A percentile compares a stretch with the other conserved stretches of the same genome.
These are phyloP conservation scores for Arctia plantaginis DNA, from an alignment of 2,888 invertebrate genomes.

Conservation along the genomic window DNA sequence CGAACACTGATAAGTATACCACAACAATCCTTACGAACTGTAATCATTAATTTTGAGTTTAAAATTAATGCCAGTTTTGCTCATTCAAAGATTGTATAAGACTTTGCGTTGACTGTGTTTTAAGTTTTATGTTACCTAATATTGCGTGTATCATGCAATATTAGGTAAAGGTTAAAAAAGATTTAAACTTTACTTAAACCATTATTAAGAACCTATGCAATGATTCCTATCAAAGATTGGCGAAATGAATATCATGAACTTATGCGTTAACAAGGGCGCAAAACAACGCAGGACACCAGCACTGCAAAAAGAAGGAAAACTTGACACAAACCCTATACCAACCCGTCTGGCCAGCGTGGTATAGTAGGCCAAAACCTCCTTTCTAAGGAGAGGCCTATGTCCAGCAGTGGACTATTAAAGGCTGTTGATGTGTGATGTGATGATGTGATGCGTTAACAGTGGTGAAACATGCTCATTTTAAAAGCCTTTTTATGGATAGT, in stretches of 20 bases:
- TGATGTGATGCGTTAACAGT: neutral
- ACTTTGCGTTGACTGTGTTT: no score
- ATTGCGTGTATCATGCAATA: no score
- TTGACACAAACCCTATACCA: no score
- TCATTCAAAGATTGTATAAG: neutral
- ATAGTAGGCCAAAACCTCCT: no score
- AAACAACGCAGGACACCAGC: no score
- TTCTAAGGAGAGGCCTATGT: no score
- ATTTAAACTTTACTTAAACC: neutral
- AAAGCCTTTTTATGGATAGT: neutral
- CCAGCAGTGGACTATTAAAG: no score
- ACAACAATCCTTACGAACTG: neutral
- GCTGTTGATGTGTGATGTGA: no score
- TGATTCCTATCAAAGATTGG: neutral
- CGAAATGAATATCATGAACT: neutral
- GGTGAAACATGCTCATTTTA: slow-evolving; percentile 3
- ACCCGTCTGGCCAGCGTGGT: no score
- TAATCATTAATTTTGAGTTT: neutral
- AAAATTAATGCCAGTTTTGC: neutral
- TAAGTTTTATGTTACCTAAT: no score
- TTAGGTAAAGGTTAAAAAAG: neutral
- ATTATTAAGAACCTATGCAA: neutral
- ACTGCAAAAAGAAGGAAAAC: no score
- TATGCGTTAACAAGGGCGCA: no score
- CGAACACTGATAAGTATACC: neutral